phyloP scores from a whole-genome alignment of 2,797 vertebrate species.

The Intellagama lesueurii region DNA sequence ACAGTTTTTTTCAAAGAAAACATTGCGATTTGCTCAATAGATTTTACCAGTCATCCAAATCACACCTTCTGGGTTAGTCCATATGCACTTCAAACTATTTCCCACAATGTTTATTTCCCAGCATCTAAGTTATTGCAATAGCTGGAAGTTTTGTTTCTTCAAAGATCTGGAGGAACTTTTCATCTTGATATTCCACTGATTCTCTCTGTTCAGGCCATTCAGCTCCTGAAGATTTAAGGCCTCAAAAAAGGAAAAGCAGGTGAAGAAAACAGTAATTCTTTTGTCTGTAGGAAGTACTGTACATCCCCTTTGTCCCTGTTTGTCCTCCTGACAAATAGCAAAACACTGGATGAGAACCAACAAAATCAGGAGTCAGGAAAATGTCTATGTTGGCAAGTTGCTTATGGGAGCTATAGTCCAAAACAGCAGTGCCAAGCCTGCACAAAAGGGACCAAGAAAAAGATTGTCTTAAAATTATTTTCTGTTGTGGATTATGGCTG shows the following conservation, averaged over 20 bases:
- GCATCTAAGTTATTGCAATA: background rate
- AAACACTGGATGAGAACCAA: constrained; percentile 38
- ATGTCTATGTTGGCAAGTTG: no score
- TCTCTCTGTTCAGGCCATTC: constrained; percentile 56
- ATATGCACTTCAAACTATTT: background rate
- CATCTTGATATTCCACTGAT: constrained; percentile 43
- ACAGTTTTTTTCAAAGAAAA: background rate
- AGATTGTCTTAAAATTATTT: constrained; percentile 67
- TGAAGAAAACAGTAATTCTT: constrained; percentile 63
- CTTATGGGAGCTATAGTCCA: no score
- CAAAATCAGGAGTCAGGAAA: no score
- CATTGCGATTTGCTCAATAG: background rate
- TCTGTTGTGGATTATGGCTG: constrained; percentile 68
- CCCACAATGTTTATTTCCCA: constrained; percentile 31
- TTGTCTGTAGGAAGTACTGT: constrained; percentile 61
- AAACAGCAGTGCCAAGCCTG: background rate
- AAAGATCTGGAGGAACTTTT: constrained; percentile 58
- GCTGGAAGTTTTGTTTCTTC: constrained; percentile 22
- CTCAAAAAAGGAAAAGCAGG: constrained; percentile 47
- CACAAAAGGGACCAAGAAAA: constrained; percentile 45
- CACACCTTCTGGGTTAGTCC: background rate
- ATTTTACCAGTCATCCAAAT: background rate
- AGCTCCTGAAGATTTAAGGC: background rate
- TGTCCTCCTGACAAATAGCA: constrained; percentile 59
- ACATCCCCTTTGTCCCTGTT: constrained; percentile 58